Base-by-base conservation (phyloP, 2,797 vertebrate genomes). In the Morus bassanus region DNA sequence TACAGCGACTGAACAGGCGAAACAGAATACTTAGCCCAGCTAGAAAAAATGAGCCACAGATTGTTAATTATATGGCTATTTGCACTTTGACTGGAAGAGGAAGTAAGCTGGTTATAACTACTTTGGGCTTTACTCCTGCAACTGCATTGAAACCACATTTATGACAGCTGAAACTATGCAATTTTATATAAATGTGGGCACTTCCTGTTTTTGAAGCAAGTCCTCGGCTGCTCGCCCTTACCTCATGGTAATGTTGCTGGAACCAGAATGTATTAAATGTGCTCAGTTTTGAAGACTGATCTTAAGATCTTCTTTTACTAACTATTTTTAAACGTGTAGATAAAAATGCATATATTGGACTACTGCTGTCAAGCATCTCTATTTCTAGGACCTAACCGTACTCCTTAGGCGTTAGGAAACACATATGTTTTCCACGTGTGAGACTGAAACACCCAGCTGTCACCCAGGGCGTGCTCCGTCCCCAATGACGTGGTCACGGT, bases 31-130 rank as follows among this genome's bases (percentile, higher is more conserved):
- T 89, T 85, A 67, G 94, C 83, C 60, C 86, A 48, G 95, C 69
- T 73, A 91, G 57, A 94, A 86, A 91, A 91, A 96, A 91, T 31
- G 69, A 86, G 91, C 84, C 94, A 63, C 93, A 81, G 92, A 93
- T 91, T 96, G 94, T 95, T 96, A 94, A 95, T 96, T 96, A 97
- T 91, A 96, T 88, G 93, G 87, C 92, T 95, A 81, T 96, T 95
- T 96, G 96, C 93, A 96, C 96, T 97, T 95, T 91, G 96, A 92
- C 96, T 96, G 81, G 73, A 96, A 80, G 75, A 93, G 89, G 91
- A 97, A 95, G 87, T 94, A 76, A 61, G 77, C 51, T 83, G 92
- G 78, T 92, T 96, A 85, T 67, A 95, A 92, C 96, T 95, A 76
- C 92, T 96, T 70, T 53, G 93, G 88, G 84, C 82, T 94, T 95